phyloP scores from a whole-genome alignment of 92 coral and sea anemone species.

The Blastomussa wellsi region DNA sequence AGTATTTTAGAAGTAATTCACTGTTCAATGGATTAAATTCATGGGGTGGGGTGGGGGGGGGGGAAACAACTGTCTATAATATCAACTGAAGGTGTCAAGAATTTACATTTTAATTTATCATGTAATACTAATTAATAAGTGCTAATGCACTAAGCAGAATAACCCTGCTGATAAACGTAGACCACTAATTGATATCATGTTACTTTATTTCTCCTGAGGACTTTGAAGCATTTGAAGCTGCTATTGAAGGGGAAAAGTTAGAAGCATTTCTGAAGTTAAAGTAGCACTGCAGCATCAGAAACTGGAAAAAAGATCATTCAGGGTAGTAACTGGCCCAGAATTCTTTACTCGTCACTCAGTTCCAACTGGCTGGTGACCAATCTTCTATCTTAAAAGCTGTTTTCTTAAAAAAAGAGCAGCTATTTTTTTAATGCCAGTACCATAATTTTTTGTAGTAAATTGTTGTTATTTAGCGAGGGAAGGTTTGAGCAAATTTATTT shows the following conservation, averaged over 20 bases:
- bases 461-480: too few species aligned
- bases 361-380: not conserved
- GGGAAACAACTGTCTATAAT: too few species aligned
- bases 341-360: not conserved
- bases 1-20: too few species aligned
- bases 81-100: too few species aligned
- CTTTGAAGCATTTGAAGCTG: conserved; percentile 70
- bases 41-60: too few species aligned
- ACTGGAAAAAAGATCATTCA: not conserved
- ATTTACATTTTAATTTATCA: too few species aligned
- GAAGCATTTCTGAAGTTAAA: conserved; percentile 66
- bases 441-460: not conserved
- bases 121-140: too few species aligned
- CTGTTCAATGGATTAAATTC: too few species aligned
- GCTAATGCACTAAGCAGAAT: too few species aligned
- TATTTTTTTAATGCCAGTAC: not conserved
- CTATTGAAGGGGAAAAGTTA: conserved; percentile 73
- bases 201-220: conserved; percentile 38
- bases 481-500: too few species aligned
- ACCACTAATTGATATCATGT: too few species aligned
- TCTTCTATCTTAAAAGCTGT: not conserved
- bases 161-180: too few species aligned
- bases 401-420: not conserved
- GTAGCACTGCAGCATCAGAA: not conserved
- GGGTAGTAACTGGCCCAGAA: not conserved